Evolutionary conservation across 2,113 vertebrate genomes (phyloP), one percentile per base, ranked within the genome.

Genomic region (Chlorodrepanis virens): DNA sequence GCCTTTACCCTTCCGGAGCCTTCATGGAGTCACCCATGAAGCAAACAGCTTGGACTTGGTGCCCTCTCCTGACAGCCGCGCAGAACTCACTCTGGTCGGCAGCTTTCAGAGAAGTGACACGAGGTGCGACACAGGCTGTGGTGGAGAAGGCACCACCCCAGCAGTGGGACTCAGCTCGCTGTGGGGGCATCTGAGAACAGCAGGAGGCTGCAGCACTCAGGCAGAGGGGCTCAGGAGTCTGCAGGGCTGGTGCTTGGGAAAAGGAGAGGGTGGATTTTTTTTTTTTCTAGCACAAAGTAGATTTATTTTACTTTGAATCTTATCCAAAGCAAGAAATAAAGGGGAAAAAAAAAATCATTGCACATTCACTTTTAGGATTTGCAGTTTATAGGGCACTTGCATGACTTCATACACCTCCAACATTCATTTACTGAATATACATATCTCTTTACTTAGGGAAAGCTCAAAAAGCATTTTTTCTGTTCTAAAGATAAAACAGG

Each of bases 51-150:
- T 57, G 71, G 70, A 35, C 78, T 17, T 90, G 76, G 79, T 92
- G 96, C 95, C 95, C 92, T 92, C 96, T 95, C 50, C 92, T 53
- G 96, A 76, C 88, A 40, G 53, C 25, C 10, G 8, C 3, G 25
- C 84, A 77, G 75, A 88, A 14, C 78, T 87, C 68, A 2, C 35
- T 8, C 23, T 6, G 37, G 15, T 13, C 2, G 1, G 57, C 35
- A 11, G 45, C n/a, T 80, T 40, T 28, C 70, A 5, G 15, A 29
- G 25, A 31, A 47, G 25, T 13, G 14, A 19, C 9, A 0, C 1
- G 5, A 74, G 11, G 23, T 14, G n/a, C 12, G 3, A 1, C 72
- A 3, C 15, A 3, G 63, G 74, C 50, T 6, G 70, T 8, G 42
- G 11, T 12, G 61, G 52, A n/a, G 64, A 39, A 35, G 86, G 24